Percentiles rank a stretch among this genome's conserved stretches.
Evolutionary conservation across 2,113 vertebrate species (phyloP).

Genomic region (Oncorhynchus masou): DNA sequence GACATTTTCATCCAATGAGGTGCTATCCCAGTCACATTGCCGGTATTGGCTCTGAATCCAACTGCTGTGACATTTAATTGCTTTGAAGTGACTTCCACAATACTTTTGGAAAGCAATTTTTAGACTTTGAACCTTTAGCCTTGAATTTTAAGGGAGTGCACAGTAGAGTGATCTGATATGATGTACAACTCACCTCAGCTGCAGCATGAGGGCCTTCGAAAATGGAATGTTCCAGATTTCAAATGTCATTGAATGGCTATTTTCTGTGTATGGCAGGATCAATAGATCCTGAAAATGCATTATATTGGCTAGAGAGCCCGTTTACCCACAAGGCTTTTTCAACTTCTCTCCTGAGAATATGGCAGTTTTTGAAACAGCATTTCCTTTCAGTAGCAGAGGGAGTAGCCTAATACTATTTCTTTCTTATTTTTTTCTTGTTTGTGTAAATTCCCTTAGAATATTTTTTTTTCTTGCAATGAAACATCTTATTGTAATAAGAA

Average conservation of each 20-base stretch:
- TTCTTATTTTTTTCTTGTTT: conserved; percentile 12
- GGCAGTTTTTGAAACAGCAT: neutral
- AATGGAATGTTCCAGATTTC: neutral
- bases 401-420: conserved; percentile 20
- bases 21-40: neutral
- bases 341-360: conserved; percentile 14
- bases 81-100: neutral
- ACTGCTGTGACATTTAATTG: neutral
- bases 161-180: conserved; percentile 4
- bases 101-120: neutral
- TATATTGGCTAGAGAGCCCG: conserved; percentile 23
- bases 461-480: conserved; percentile 4
- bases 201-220: neutral
- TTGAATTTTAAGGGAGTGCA: conserved; percentile 1
- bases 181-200: conserved; percentile 1
- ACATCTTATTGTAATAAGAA: neutral
- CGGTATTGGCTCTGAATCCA: too few relatives aligned
- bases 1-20: neutral
- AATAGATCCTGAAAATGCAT: conserved; percentile 2
- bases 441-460: neutral
- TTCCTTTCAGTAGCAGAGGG: neutral
- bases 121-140: neutral
- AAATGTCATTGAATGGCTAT: conserved; percentile 25
- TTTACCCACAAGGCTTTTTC: conserved; percentile 16
- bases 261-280: neutral